Conservation (phyloP, 2,888 invertebrate genomes). For the Oligia latruncula region DNA sequence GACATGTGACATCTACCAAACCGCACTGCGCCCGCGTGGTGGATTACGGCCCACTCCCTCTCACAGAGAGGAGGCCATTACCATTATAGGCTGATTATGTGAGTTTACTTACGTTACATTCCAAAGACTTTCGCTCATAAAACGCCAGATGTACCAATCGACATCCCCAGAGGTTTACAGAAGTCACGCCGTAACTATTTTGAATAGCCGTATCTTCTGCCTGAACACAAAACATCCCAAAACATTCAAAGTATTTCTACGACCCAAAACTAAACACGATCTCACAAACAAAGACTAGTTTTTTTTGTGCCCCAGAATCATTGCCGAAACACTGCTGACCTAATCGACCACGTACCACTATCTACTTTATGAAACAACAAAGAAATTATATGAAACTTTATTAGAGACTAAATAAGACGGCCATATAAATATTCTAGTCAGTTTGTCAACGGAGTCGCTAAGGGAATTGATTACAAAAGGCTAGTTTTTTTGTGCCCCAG, state of each 20-base stretch:
- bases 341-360: constrained; percentile 32
- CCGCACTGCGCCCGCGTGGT: too few species aligned
- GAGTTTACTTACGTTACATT: not conserved
- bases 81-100: too few species aligned
- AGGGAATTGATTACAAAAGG: too few species aligned
- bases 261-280: not conserved
- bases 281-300: constrained; percentile 1
- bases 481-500: constrained; percentile 8
- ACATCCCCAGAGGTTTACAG: not conserved
- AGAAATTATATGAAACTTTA: constrained; percentile 52
- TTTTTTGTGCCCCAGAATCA: not conserved
- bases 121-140: not conserved
- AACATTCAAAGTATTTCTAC: not conserved
- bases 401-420: constrained; percentile 37
- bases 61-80: too few species aligned
- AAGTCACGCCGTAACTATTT: not conserved
- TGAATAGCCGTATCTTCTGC: not conserved
- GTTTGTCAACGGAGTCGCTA: constrained; percentile 47
- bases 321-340: constrained; percentile 4
- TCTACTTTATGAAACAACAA: constrained; percentile 42
- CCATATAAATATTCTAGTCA: constrained; percentile 59
- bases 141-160: not conserved
- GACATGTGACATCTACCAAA: too few species aligned
- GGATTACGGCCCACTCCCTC: too few species aligned
- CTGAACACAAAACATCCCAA: not conserved